Conservation (phyloP, 2,888 invertebrate genomes). For the Luperina testacea region DNA sequence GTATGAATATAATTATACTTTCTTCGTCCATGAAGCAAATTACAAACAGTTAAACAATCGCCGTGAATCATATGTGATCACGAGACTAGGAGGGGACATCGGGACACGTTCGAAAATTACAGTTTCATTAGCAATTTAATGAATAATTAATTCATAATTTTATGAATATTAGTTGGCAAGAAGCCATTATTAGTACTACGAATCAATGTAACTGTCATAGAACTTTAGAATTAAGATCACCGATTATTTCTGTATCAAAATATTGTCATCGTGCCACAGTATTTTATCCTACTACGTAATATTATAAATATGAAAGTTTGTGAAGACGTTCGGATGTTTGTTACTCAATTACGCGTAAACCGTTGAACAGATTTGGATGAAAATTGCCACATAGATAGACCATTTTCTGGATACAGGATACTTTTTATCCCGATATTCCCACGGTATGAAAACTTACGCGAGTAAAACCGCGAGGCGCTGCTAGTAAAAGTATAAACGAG, state of each 20-base stretch:
- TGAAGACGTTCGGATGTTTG: too few species aligned
- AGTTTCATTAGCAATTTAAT: constrained; percentile 43
- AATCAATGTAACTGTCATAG: constrained; percentile 47
- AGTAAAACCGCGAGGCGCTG: too few species aligned
- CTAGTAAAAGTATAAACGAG: constrained; percentile 15
- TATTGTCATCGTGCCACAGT: constrained; percentile 23
- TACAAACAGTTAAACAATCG: not conserved
- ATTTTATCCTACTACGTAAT: not conserved
- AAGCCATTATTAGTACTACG: constrained; percentile 63
- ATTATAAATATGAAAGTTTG: too few species aligned
- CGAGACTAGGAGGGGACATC: not conserved
- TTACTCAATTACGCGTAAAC: too few species aligned
- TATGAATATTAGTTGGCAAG: constrained; percentile 69
- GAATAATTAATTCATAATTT: constrained; percentile 64
- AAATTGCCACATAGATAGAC: too few species aligned
- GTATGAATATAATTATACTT: not conserved
- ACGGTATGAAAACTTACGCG: too few species aligned
- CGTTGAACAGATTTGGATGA: too few species aligned
- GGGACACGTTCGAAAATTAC: constrained; percentile 23
- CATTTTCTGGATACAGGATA: too few species aligned
- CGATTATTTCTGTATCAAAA: constrained; percentile 39
- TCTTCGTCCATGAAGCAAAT: not conserved
- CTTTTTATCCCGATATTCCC: too few species aligned
- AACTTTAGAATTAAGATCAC: constrained; percentile 31
- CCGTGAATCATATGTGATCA: constrained; percentile 5